These are phyloP conservation scores for Crossocerus cetratus DNA, from an alignment of 2,888 invertebrate species.

Conservation along the genomic window DNA sequence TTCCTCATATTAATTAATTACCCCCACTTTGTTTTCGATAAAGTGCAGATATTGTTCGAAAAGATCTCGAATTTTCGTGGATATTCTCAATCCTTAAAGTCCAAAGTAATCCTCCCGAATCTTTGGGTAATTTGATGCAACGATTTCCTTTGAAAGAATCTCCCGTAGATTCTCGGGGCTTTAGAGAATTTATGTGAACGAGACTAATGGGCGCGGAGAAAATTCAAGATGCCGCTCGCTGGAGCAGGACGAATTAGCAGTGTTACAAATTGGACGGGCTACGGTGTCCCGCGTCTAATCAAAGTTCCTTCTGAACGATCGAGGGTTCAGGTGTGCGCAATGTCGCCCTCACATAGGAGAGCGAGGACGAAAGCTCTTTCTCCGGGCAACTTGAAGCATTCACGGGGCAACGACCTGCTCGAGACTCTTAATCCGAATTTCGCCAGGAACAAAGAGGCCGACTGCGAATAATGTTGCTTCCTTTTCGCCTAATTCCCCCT, in stretches of 20 bases:
- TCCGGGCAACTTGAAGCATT: not conserved
- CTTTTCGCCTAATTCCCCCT: not conserved
- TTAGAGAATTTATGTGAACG: too few relatives aligned
- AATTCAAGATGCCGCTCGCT: not conserved
- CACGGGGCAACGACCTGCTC: not conserved
- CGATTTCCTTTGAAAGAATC: too few relatives aligned
- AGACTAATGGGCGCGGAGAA: not conserved
- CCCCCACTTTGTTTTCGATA: too few relatives aligned
- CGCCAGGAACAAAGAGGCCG: not conserved
- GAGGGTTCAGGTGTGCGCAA: not conserved
- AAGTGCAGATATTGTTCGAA: too few relatives aligned
- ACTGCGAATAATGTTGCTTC: not conserved
- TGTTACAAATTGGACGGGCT: not conserved
- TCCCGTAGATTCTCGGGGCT: too few relatives aligned
- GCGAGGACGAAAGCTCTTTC: not conserved
- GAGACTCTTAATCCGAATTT: not conserved
- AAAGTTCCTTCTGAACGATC: slow-evolving; percentile 1
- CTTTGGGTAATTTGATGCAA: too few relatives aligned
- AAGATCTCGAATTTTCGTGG: too few relatives aligned
- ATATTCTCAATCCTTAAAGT: too few relatives aligned
- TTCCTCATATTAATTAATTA: too few relatives aligned
- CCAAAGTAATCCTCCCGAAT: too few relatives aligned
- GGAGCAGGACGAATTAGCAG: not conserved
- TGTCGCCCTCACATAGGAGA: not conserved
- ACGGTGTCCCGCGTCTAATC: not conserved